Evolutionary conservation across 1,140 invertebrate genomes (phyloP).

Genomic region (Drosophila pectinifera): DNA sequence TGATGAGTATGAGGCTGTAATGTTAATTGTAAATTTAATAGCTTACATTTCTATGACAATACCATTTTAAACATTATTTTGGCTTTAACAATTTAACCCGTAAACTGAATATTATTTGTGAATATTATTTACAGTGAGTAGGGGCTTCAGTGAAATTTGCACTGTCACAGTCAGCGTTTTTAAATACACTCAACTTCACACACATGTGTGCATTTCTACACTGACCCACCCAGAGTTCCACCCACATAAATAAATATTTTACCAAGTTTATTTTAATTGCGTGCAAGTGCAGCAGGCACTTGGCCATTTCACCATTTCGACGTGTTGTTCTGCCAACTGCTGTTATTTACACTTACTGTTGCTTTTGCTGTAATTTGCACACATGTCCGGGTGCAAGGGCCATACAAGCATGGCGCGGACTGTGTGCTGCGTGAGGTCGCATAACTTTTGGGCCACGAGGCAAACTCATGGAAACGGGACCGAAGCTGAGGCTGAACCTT

Average conservation of each 20-base stretch:
- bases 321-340: conserved; percentile 25
- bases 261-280: conserved; percentile 82
- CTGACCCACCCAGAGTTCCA: background rate
- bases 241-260: conserved; percentile 77
- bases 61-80: background rate
- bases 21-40: background rate
- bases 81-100: too few species aligned
- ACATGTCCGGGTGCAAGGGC: conserved; percentile 4
- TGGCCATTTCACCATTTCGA: conserved; percentile 46
- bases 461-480: conserved; percentile 24
- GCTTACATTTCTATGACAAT: background rate
- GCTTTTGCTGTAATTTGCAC: conserved; percentile 32
- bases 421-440: conserved; percentile 51
- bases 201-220: conserved; percentile 26
- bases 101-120: background rate
- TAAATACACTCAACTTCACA: conserved; percentile 6
- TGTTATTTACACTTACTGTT: conserved; percentile 57
- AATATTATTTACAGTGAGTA: background rate
- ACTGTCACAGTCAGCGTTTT: conserved; percentile 41
- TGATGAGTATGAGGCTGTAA: background rate
- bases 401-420: conserved; percentile 7
- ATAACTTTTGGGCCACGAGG: conserved; percentile 47
- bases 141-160: conserved; percentile 17
- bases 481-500: conserved; percentile 42
- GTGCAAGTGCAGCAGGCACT: conserved; percentile 61